phyloP scores from a whole-genome alignment of 2,113 vertebrate species.

The Hipposideros armiger region DNA sequence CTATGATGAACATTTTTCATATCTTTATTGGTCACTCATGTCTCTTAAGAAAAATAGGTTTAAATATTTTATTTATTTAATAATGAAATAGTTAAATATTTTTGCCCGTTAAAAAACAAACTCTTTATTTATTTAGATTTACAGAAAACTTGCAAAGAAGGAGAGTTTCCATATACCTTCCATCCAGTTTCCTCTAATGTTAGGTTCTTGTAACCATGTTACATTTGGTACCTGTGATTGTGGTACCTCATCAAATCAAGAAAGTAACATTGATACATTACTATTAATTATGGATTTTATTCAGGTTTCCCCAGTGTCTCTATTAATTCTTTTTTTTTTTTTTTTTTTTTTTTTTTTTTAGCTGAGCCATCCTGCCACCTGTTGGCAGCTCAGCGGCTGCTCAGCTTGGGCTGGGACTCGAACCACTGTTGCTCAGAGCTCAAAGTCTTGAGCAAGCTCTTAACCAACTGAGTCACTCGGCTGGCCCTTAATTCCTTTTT shows the following conservation, averaged over 20 bases:
- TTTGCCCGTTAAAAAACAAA: background rate
- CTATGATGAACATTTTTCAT: background rate
- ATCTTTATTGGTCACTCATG: background rate
- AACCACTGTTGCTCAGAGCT: too few relatives aligned
- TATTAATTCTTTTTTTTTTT: background rate
- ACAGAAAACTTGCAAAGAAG: conserved; percentile 18
- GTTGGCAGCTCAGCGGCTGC: too few relatives aligned
- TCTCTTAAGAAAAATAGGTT: background rate
- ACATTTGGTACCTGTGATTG: background rate
- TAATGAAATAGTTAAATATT: background rate
- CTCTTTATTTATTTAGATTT: conserved; percentile 37
- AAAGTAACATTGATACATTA: background rate
- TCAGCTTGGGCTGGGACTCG: too few relatives aligned
- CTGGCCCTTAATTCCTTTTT: too few relatives aligned
- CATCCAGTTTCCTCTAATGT: background rate
- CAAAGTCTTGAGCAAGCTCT: too few relatives aligned
- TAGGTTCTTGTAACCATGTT: background rate
- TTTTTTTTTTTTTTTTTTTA: too few relatives aligned
- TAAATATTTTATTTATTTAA: background rate
- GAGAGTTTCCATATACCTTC: background rate
- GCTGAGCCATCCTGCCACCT: too few relatives aligned
- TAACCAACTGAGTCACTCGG: too few relatives aligned
- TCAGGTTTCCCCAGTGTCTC: background rate
- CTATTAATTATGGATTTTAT: background rate
- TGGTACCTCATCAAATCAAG: background rate